These are phyloP conservation scores for Cydia strobilella DNA, from an alignment of 1,140 invertebrate species.

Conservation along the genomic window DNA sequence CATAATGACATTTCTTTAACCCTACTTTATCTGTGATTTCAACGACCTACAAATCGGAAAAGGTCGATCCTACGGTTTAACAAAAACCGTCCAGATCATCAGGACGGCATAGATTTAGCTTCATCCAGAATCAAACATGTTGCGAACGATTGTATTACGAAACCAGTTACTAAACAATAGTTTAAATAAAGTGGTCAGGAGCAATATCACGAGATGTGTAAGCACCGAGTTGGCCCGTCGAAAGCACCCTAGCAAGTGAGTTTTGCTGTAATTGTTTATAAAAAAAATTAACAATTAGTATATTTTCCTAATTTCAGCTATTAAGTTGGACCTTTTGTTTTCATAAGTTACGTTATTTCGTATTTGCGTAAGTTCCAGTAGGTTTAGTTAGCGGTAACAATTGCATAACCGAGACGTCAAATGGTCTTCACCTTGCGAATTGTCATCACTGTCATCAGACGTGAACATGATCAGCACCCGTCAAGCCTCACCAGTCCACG, in stretches of 20 bases:
- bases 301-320: not conserved
- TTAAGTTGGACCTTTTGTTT: conserved; percentile 30
- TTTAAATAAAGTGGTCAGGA: conserved; percentile 80
- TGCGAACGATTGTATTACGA: conserved; percentile 84
- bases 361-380: conserved; percentile 7
- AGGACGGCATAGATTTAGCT: conserved; percentile 63
- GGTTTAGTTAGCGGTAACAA: conserved; percentile 38
- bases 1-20: conserved; percentile 27
- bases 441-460: conserved; percentile 48
- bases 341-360: conserved; percentile 5
- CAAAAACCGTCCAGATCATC: conserved; percentile 66
- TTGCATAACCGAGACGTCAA: conserved; percentile 77
- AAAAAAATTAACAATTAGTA: not conserved
- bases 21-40: conserved; percentile 40
- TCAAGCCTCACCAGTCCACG: conserved; percentile 41
- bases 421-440: conserved; percentile 49
- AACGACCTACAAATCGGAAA: conserved; percentile 76
- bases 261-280: conserved; percentile 36
- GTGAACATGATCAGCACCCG: conserved; percentile 38
- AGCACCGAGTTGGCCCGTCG: conserved; percentile 82
- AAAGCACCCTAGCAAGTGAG: conserved; percentile 83
- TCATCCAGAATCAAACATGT: conserved; percentile 78
- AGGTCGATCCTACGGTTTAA: conserved; percentile 71
- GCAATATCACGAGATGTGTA: conserved; percentile 81
- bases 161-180: conserved; percentile 82